These are phyloP conservation scores for Hycleus phaleratus DNA, from an alignment of 1,140 invertebrate species.

Conservation along the genomic window DNA sequence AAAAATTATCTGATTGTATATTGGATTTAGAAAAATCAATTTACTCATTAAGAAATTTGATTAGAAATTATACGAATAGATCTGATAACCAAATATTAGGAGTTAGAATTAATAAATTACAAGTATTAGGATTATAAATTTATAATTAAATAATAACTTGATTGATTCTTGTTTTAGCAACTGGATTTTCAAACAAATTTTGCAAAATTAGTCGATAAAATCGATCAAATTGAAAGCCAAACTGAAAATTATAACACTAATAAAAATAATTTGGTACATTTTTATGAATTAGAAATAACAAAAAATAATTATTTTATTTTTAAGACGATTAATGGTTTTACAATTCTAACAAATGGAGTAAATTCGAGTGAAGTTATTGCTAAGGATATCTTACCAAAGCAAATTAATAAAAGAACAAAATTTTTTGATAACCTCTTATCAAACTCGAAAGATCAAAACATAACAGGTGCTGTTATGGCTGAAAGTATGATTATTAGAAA, in stretches of 20 bases:
- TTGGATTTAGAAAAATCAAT: slow-evolving; percentile 1
- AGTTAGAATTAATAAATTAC: too few species aligned
- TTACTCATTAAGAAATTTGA: neutral
- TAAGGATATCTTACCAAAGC: slow-evolving; percentile 14
- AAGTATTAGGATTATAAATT: too few species aligned
- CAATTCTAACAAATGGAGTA: slow-evolving; percentile 14
- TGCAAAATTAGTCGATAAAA: too few species aligned
- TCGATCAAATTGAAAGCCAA: too few species aligned
- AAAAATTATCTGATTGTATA: neutral
- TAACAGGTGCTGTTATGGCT: slow-evolving; percentile 20
- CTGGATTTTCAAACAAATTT: too few species aligned
- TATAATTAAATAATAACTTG: too few species aligned
- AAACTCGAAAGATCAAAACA: slow-evolving; percentile 21
- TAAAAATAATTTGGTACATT: neutral
- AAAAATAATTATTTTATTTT: neutral
- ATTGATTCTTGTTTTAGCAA: too few species aligned
- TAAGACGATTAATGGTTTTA: slow-evolving; percentile 20
- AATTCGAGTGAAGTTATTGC: slow-evolving; percentile 17
- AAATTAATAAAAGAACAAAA: slow-evolving; percentile 25
- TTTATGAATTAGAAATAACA: too few species aligned
- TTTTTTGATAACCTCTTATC: slow-evolving; percentile 26
- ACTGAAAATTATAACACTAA: too few species aligned
- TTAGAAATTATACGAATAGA: too few species aligned
- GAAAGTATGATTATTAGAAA: slow-evolving; percentile 8
- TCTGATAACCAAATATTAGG: too few species aligned